Base-by-base conservation (phyloP, 2,797 vertebrate species). In the Miichthys miiuy region DNA sequence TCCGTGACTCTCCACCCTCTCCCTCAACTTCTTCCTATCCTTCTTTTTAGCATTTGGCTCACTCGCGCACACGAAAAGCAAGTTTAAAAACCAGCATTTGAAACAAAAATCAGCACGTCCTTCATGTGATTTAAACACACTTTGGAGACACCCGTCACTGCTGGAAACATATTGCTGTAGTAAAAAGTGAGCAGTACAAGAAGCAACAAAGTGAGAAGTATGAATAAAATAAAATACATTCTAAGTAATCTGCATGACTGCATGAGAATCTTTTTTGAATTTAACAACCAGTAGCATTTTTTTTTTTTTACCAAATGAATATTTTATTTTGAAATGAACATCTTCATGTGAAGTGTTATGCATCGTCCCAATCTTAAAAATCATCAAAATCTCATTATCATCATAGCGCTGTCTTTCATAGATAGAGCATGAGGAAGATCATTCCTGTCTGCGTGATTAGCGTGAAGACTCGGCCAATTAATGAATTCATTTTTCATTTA, bases 341-440 rank as follows among this genome's bases (percentile, higher is more conserved):
- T 38, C 52, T 42, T 52, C 71, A 71, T 76, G 68, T 83, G 65
- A 64, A 61, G 67, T 68, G 42, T 72, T 64, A 69, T 67, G 51
- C 56, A 55, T 75, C 46, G 55, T 75, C 71, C 57, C 27, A 60
- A 18, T 74, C 47, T 71, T 60, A 23, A 75, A 73, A 78, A 68
- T 38, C 71, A 68, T 82, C 64, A 71, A 73, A 71, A 58, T 50
- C 62, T 48, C 58, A 61, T 77, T 63, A 82, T 67, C 62, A 25
- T 55, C 55, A 66, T 41, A 47, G 54, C 20, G 60, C 51, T 75
- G 34, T 77, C n/a, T 66, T 67, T 63, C 27, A 52, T 71, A 56
- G 60, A 74, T 4, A 41, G 57, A 52, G 23, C 30, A 42, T 6
- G 16, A 18, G 7, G 46, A 51, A 14, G 23, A 80, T 73, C 1